A percentile compares a stretch with the other conserved stretches of the same genome.
These are phyloP conservation scores for Tapirus terrestris DNA, from an alignment of 2,113 vertebrate species.

Conservation along the genomic window DNA sequence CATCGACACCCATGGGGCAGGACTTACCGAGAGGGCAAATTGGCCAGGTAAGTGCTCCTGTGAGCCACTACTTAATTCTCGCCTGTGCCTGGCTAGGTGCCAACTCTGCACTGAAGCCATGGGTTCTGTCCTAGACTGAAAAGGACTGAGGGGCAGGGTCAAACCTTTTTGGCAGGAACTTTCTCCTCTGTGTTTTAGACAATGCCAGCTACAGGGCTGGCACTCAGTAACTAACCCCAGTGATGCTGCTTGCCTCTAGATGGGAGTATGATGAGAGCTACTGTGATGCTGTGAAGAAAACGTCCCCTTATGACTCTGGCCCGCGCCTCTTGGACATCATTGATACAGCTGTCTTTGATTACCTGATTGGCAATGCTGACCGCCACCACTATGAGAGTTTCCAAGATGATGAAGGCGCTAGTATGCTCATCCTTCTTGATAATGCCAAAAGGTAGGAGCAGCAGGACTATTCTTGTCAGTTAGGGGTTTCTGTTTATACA, in stretches of 20 bases:
- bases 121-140: neutral
- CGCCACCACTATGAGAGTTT: constrained; percentile 99
- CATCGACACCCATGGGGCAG: constrained; percentile 98
- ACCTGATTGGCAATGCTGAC: constrained; percentile 97
- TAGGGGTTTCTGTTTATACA: neutral
- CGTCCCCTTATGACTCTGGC: constrained; percentile 96
- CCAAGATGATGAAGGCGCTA: constrained; percentile 97
- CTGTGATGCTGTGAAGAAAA: constrained; percentile 98
- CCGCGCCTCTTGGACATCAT: constrained; percentile 97
- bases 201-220: neutral
- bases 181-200: neutral
- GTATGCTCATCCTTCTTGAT: constrained; percentile 98
- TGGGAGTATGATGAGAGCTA: constrained; percentile 99
- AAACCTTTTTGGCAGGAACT: neutral
- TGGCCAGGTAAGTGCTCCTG: constrained; percentile 91
- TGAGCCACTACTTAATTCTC: neutral
- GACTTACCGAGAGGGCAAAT: constrained; percentile 97
- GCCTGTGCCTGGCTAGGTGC: neutral
- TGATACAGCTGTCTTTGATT: constrained; percentile 97
- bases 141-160: neutral
- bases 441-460: constrained; percentile 95
- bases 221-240: neutral
- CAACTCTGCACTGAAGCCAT: neutral
- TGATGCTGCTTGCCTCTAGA: constrained; percentile 81
- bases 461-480: neutral